Evolutionary conservation across 2,888 invertebrate genomes (phyloP).

Genomic region (Diplazon laetatorius): DNA sequence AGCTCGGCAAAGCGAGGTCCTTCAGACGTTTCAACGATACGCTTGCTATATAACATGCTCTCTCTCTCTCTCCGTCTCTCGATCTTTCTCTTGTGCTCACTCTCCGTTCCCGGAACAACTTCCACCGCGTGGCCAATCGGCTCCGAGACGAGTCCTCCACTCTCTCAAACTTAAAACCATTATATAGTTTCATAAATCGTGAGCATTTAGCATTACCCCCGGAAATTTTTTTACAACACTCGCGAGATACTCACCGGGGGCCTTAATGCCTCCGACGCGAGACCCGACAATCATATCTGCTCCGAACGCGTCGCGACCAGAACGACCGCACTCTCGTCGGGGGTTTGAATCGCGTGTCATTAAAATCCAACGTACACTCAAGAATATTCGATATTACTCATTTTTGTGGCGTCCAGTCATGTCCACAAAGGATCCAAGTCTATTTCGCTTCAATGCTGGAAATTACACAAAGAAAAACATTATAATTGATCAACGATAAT

Average conservation of each 20-base stretch:
- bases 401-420: not conserved
- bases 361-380: not conserved
- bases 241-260: conserved; percentile 64
- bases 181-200: conserved; percentile 72
- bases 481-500: no score
- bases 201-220: conserved; percentile 72
- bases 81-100: no score
- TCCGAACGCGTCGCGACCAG: not conserved
- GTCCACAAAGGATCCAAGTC: no score
- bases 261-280: conserved; percentile 67
- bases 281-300: conserved; percentile 66
- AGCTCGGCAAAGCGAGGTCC: conserved; percentile 31
- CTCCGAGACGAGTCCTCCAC: conserved; percentile 13
- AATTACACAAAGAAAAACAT: no score
- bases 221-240: conserved; percentile 65
- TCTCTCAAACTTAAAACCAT: conserved; percentile 69
- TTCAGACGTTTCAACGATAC: conserved; percentile 4
- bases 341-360: not conserved
- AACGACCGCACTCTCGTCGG: not conserved
- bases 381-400: not conserved
- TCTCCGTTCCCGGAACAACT: conserved; percentile 22
- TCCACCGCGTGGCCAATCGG: conserved; percentile 4
- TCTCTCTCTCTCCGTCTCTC: no score
- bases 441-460: no score
- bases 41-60: no score